These are phyloP conservation scores for Carassius gibelio DNA, from an alignment of 2,113 vertebrate species.

Conservation along the genomic window DNA sequence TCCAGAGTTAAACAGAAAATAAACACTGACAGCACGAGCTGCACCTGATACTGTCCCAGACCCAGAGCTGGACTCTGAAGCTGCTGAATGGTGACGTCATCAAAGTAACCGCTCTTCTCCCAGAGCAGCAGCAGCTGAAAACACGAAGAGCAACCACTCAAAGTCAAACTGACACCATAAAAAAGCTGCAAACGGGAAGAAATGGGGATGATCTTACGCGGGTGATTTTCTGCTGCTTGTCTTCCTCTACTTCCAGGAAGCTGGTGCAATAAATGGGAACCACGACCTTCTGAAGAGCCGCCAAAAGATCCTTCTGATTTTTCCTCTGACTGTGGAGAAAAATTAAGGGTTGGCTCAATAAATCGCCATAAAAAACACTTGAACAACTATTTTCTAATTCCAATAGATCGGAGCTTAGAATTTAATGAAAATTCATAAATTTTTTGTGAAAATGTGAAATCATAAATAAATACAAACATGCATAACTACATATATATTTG, in stretches of 20 bases:
- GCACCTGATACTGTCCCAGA: conserved; percentile 95
- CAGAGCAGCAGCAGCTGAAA: conserved; percentile 91
- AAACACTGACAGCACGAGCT: neutral
- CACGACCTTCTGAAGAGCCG: conserved; percentile 96
- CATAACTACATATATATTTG: too few species aligned
- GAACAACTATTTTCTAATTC: too few species aligned
- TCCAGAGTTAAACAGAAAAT: neutral
- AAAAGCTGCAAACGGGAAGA: neutral
- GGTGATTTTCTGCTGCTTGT: conserved; percentile 98
- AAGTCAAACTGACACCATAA: neutral
- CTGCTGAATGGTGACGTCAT: conserved; percentile 95
- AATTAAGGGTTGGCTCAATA: neutral
- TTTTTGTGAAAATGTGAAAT: too few species aligned
- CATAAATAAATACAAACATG: too few species aligned
- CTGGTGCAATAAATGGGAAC: conserved; percentile 98
- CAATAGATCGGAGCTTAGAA: too few species aligned
- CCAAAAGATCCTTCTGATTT: conserved; percentile 92
- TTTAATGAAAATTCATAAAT: too few species aligned
- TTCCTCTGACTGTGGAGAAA: conserved; percentile 85
- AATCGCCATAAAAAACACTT: too few species aligned
- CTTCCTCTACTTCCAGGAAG: conserved; percentile 78
- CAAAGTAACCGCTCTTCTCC: conserved; percentile 98
- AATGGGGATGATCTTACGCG: conserved; percentile 72
- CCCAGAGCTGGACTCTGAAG: conserved; percentile 94
- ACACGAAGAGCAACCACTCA: neutral